Evolutionary conservation across 2,113 vertebrate species (phyloP).

Genomic region (Pseudonaja textilis): DNA sequence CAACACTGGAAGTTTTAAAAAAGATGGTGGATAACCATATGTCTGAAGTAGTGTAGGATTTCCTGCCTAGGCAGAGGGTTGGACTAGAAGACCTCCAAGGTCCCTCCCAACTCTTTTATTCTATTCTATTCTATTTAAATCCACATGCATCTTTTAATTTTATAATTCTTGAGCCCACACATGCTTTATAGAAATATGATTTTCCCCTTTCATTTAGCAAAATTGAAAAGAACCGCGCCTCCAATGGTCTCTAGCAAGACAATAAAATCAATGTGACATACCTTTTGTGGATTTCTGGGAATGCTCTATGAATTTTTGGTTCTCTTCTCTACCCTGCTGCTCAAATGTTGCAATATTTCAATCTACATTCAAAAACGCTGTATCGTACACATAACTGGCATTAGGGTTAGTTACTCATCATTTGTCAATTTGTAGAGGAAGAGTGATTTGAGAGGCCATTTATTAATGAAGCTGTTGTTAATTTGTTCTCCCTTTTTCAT

Average conservation of each 20-base stretch:
- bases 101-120: too few species aligned
- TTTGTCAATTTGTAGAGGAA: background rate
- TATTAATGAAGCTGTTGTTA: background rate
- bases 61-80: too few species aligned
- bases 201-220: slow-evolving; percentile 19
- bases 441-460: background rate
- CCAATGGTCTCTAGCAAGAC: background rate
- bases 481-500: background rate
- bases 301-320: slow-evolving; percentile 18
- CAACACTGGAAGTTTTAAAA: too few species aligned
- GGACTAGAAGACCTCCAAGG: too few species aligned
- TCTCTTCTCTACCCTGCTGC: slow-evolving; percentile 3
- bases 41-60: too few species aligned
- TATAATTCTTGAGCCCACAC: slow-evolving; percentile 1
- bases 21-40: too few species aligned
- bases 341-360: slow-evolving; percentile 8
- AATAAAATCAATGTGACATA: background rate
- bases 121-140: background rate
- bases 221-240: background rate
- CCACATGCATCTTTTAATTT: slow-evolving; percentile 17
- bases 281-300: slow-evolving; percentile 2
- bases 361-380: background rate
- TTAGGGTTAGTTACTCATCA: background rate
- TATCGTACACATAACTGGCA: background rate
- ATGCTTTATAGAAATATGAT: background rate